Percentiles rank a stretch among this genome's conserved stretches.
phyloP scores from a whole-genome alignment of 2,113 vertebrate species.

The Scartelaos histophorus region DNA sequence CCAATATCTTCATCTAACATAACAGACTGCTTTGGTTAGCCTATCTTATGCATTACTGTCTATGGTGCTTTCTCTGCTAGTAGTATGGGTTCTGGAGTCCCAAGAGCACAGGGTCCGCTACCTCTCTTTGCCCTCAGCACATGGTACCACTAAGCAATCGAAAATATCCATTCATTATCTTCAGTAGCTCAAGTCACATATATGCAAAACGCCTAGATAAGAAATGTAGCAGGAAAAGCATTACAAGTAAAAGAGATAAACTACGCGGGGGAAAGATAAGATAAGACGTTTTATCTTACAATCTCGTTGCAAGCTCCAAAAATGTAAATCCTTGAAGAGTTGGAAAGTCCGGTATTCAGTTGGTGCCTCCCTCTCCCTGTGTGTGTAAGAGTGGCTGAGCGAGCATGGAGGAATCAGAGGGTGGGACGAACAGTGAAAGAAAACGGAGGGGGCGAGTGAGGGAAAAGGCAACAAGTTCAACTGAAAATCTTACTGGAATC shows the following conservation, averaged over 20 bases:
- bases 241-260: constrained; percentile 19
- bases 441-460: constrained; percentile 61
- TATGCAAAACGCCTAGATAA: constrained; percentile 57
- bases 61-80: constrained; percentile 41
- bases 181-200: constrained; percentile 76
- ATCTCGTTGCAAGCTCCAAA: constrained; percentile 69
- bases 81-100: constrained; percentile 55
- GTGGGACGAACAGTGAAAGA: constrained; percentile 56
- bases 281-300: constrained; percentile 54
- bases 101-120: constrained; percentile 50
- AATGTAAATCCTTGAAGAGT: constrained; percentile 65
- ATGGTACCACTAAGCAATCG: constrained; percentile 58
- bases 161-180: constrained; percentile 77
- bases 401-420: constrained; percentile 68
- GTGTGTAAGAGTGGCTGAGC: constrained; percentile 67
- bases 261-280: constrained; percentile 36
- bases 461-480: constrained; percentile 52
- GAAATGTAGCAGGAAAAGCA: constrained; percentile 35
- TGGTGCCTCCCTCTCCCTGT: constrained; percentile 68
- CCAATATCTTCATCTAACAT: constrained; percentile 49
- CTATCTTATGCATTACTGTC: constrained; percentile 55
- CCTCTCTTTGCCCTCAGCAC: constrained; percentile 38
- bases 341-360: constrained; percentile 72
- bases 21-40: constrained; percentile 45
- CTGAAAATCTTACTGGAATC: constrained; percentile 58